phyloP scores from a whole-genome alignment of 2,797 vertebrate species.

The Phrynocephalus forsythii region DNA sequence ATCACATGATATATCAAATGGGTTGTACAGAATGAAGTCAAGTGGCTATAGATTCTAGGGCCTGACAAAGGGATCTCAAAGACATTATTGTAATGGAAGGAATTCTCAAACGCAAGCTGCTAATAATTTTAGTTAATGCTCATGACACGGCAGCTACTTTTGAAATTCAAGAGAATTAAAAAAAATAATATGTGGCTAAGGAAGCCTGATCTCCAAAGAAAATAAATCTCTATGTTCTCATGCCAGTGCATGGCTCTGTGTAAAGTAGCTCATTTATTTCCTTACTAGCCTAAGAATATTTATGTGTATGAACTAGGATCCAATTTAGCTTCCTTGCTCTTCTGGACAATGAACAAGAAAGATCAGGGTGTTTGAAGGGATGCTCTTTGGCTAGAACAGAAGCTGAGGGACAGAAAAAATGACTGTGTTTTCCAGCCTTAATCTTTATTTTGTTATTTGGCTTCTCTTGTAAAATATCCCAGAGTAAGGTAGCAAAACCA shows the following conservation, averaged over 20 bases:
- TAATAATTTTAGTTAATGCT: constrained; percentile 63
- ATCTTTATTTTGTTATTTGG: not conserved
- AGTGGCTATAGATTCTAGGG: constrained; percentile 55
- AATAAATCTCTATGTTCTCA: not conserved
- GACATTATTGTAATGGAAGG: not conserved
- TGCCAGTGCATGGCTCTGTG: not conserved
- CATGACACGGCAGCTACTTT: constrained; percentile 3
- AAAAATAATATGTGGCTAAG: not conserved
- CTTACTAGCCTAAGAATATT: not conserved
- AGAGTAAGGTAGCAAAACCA: not conserved
- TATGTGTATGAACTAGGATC: not conserved
- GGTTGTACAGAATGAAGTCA: not conserved
- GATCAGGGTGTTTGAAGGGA: not conserved
- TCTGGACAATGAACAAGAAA: not conserved
- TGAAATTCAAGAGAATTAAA: not conserved
- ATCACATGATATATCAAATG: not conserved
- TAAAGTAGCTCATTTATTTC: not conserved
- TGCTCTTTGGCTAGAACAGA: not conserved
- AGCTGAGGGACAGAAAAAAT: not conserved
- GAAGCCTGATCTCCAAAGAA: not conserved
- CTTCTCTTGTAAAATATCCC: constrained; percentile 1
- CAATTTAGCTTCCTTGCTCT: not conserved
- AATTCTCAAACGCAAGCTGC: not conserved
- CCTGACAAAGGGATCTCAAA: constrained; percentile 51
- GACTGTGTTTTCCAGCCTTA: constrained; percentile 21